Evolutionary conservation across 2,113 vertebrate species (phyloP), one percentile per base, ranked within the genome.

Genomic region (Epinephelus fuscoguttatus): DNA sequence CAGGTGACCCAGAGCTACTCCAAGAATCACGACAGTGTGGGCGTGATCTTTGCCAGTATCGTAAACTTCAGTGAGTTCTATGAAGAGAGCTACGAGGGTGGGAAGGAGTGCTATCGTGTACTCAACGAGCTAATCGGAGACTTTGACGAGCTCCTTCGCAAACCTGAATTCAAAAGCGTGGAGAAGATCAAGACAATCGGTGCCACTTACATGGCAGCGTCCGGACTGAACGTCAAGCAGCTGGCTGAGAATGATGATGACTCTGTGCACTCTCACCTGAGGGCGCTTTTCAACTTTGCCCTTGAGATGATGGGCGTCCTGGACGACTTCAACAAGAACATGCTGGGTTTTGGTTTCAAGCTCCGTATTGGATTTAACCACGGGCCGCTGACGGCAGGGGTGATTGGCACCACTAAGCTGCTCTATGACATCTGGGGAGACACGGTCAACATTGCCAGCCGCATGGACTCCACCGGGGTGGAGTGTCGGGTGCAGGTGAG

Each of bases 101-200:
- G 99, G 61, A 99, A 99, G 83, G 99, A 99, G 85, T 99, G 99
- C 85, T 99, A 99, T 93, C 93, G 99, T 0, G 99, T 99, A 33
- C 97, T 99, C 69, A 99, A 99, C 0, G 99, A 99, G 88, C 90
- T 99, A 6, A 99, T 99, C 0, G 98, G 98, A 27, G 99, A 99
- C 92, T 99, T 99, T 0, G 99, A 99, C 0, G 98, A 99, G 89
- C 96, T 99, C 62, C 95, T 99, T 27, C 96, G 96, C 90, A 95
- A 96, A 88, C 80, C 95, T 0, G 96, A 97, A 15, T 99, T 98
- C 91, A 94, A 94, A 89, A 97, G 95, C 53, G 97, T 99, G 0
- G 99, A 99, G 95, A 99, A 99, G 86, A 99, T 99, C 92, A 99
- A 99, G 93, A 99, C 99, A n/a, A 99, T 99, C 0, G 99, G 99